Base-by-base conservation (phyloP, 2,888 invertebrate genomes). In the Ormyrus labotus region DNA sequence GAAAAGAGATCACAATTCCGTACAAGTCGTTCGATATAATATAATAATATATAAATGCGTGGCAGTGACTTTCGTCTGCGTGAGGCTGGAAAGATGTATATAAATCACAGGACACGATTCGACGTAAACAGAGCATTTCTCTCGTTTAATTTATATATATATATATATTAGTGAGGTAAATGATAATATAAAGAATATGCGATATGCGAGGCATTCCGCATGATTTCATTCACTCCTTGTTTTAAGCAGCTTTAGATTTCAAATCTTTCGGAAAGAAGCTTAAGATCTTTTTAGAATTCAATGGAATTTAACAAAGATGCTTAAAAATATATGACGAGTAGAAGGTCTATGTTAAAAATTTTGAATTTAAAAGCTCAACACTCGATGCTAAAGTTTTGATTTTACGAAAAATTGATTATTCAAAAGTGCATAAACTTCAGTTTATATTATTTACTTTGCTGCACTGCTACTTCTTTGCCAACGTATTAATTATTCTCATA, bases 51-150 rank as follows among this genome's bases (percentile, higher is more conserved):
- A 77, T 58, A 74, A 63, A 75, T 73, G 73, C 77, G 67, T 81
- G 71, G 81, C 81, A 81, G 78, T 81, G 75, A 81, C 57, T 79
- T 72, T 76, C 65, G 50, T 82, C 70, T 69, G 70, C 74, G 73
- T 77, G 58, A 80, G 67, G 77, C 67, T 81, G 57, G 61, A 78
- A 67, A 71, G 50, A 65, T 34, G 34, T 71, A 71, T 64, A 34
- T 58, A 74, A 72, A 72, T 79, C 61, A 73, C 77, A 82, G 71
- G 69, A 19, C 64, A 65, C 67, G 77, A 69, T 78, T 77, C 60
- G 47, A 77, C 63, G 47, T 61, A 50, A 73, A 55, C 63, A 74
- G 69, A 81, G 79, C 53, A 58, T 64, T 55, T 70, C 58, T 63
- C 58, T 75, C 55, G 53, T 3, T 57, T 10, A 78, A 73, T 67